A percentile compares a stretch with the other conserved stretches of the same genome.
phyloP scores from a whole-genome alignment of 2,797 vertebrate genomes.

The Onychomys arenicola region DNA sequence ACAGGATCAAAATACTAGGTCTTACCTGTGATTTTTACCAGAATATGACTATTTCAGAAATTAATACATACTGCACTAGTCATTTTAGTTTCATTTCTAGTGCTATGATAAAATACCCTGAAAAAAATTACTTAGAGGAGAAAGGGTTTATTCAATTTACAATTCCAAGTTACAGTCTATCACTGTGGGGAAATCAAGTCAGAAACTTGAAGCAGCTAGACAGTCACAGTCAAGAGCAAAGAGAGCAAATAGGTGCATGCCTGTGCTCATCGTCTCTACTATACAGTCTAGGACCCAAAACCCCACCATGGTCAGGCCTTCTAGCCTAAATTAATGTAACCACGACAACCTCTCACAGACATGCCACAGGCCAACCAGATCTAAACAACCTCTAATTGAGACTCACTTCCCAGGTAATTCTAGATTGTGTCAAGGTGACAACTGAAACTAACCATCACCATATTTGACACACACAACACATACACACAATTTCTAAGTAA shows the following conservation, averaged over 20 bases:
- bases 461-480: background rate
- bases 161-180: background rate
- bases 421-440: background rate
- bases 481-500: constrained; percentile 33
- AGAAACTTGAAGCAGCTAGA: background rate
- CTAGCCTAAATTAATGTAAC: background rate
- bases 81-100: background rate
- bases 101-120: background rate
- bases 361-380: background rate
- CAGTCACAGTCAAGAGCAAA: background rate
- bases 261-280: background rate
- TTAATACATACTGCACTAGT: background rate
- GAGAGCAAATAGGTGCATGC: background rate
- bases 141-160: background rate
- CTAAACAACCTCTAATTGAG: background rate
- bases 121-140: background rate
- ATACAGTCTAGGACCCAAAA: background rate
- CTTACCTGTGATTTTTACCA: background rate
- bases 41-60: constrained; percentile 21
- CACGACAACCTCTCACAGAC: background rate
- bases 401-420: background rate
- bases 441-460: background rate
- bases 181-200: background rate
- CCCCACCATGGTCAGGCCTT: background rate
- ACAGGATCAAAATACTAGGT: background rate